phyloP scores from a whole-genome alignment of 1,140 invertebrate species.

The Dysdera silvatica region DNA sequence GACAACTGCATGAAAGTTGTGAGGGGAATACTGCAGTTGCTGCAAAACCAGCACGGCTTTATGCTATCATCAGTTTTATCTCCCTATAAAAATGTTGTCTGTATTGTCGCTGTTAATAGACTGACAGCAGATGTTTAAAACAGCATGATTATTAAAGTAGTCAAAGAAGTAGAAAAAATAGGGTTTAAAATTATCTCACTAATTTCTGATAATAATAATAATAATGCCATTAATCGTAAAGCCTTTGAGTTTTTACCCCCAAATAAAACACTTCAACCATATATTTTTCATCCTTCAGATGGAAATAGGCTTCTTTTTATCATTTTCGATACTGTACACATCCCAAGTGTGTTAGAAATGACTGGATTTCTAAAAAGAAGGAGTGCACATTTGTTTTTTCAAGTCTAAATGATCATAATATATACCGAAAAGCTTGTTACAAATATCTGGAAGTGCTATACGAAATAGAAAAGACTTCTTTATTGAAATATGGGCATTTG shows the following conservation, averaged over 20 bases:
- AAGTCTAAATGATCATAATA: not conserved
- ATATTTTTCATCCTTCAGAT: not conserved
- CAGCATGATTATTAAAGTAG: not conserved
- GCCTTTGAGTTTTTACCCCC: not conserved
- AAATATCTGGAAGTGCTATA: not conserved
- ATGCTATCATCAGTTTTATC: not conserved
- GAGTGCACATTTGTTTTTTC: no score
- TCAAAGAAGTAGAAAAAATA: not conserved
- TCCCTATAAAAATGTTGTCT: not conserved
- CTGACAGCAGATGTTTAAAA: not conserved
- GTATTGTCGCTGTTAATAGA: not conserved
- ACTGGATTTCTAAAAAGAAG: not conserved
- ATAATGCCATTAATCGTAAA: not conserved
- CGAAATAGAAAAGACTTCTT: not conserved
- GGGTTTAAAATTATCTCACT: not conserved
- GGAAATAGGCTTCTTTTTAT: no score
- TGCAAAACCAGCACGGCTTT: not conserved
- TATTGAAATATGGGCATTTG: not conserved
- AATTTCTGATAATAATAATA: no score
- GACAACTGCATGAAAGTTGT: no score
- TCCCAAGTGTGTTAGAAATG: not conserved
- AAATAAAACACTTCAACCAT: not conserved
- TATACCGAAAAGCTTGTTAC: not conserved
- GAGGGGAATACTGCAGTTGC: no score
- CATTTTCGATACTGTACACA: not conserved